Base-by-base conservation (phyloP, 2,113 vertebrate species). In the Amblyopsis rosae region DNA sequence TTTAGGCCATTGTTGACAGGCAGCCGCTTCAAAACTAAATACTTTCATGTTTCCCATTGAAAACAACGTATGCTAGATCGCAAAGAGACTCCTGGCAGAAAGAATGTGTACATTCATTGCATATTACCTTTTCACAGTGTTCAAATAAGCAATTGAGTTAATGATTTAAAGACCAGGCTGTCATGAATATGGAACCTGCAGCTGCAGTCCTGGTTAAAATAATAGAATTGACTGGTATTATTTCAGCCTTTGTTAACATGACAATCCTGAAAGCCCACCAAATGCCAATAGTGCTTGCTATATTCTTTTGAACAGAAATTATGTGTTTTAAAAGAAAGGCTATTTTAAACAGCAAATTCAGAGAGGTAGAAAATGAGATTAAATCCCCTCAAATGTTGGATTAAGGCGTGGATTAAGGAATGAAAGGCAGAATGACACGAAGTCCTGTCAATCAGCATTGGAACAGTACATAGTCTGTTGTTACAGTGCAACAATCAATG, bases 361-460 rank as follows among this genome's bases (percentile, higher is more conserved):
- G 63, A 53, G 49, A 59, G 4, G 41, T 50, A 74, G 19, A 73
- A 57, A 73, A 72, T 71, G 8, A 1, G 49, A 59, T 79, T 75
- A 70, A 80, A 56, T 47, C 51, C 65, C 53, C 13, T 33, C 32
- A 15, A 69, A 79, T 69, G 76, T 81, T 26, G 26, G 26, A 26
- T 26, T 26, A 26, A 26, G 26, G 72, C 49, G 60, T 62, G 75
- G 70, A 62, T 74, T 70, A 73, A 84, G 79, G 1, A 19, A 78
- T 76, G 77, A 75, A 70, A 80, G 69, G 26, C 26, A 26, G 26
- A 26, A 26, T 26, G 72, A 68, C 63, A 58, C 26, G 26, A 26
- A 26, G 26, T 67, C 67, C 84, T 75, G 85, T 81, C 85, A 72
- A 82, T 90, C 82, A 88, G 83, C 68, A 80, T 86, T 87, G 77